Percentiles rank a stretch among this genome's conserved stretches.
Conservation (phyloP, 1,140 invertebrate species). For the Archegozetes longisetosus region DNA sequence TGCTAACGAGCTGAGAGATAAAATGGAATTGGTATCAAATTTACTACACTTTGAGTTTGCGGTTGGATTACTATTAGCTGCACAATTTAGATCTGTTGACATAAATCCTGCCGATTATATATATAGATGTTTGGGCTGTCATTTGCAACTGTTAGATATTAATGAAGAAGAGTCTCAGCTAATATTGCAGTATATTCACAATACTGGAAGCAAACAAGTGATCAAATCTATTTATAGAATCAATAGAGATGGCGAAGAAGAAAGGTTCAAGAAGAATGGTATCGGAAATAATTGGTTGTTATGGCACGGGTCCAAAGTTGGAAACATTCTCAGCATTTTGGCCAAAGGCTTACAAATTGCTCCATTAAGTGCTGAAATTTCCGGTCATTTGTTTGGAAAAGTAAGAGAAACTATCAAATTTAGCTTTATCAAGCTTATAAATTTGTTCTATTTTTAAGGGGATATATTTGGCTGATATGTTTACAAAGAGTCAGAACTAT, state of each 20-base stretch:
- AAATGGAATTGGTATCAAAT: slow-evolving; percentile 26
- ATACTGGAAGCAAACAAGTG: slow-evolving; percentile 27
- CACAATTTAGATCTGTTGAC: slow-evolving; percentile 26
- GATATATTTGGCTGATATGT: not conserved
- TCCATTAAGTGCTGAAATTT: slow-evolving; percentile 27
- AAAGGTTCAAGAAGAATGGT: not conserved
- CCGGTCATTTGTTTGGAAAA: slow-evolving; percentile 30
- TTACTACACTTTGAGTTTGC: slow-evolving; percentile 32
- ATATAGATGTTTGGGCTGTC: slow-evolving; percentile 29
- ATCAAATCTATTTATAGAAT: slow-evolving; percentile 14
- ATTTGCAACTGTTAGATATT: slow-evolving; percentile 26
- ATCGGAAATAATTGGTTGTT: slow-evolving; percentile 28
- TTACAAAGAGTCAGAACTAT: not conserved
- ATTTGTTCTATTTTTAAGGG: not conserved
- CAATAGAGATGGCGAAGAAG: not conserved
- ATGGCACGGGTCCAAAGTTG: slow-evolving; percentile 32
- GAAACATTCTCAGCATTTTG: slow-evolving; percentile 32
- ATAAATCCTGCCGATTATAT: slow-evolving; percentile 35
- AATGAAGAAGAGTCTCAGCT: slow-evolving; percentile 29
- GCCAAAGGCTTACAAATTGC: slow-evolving; percentile 28
- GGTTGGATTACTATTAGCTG: slow-evolving; percentile 29
- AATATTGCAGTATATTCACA: slow-evolving; percentile 33
- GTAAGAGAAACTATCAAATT: slow-evolving; percentile 22
- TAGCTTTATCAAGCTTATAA: slow-evolving; percentile 16
- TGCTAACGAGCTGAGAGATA: slow-evolving; percentile 24